Evolutionary conservation across 2,797 vertebrate genomes (phyloP), one percentile per base, ranked within the genome.

Genomic region (Artibeus lituratus): DNA sequence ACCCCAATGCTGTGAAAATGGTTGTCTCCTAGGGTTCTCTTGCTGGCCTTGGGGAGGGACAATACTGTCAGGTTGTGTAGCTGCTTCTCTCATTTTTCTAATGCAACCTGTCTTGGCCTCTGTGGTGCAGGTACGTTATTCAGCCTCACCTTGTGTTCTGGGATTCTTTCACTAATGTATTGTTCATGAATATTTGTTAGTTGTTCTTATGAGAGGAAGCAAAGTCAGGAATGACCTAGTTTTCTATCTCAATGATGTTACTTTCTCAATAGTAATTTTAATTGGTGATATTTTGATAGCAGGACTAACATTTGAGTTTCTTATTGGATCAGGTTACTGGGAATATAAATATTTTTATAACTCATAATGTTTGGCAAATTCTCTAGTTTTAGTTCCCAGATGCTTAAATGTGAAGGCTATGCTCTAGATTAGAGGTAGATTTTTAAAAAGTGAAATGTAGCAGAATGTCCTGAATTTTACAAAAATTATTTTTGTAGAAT

Each of bases 241-340:
- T 39, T 80, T n/a, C 35, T 22, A 29, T 57, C 35, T 57, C 37
- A 12, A 37, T 39, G 53, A 57, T 57, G 15, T 80, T 24, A 57
- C 14, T 39, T 53, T 15, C 76, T 9, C 29, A 65, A 32, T 76
- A 29, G 37, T 29, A 76, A 24, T 42, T 69, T 92, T 85, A 73
- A 35, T 26, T 59, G 57, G 10, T 67, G 44, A 74, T 76, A 16
- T 77, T 93, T 84, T 93, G 44, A 42, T 69, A 72, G 37, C 65
- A 84, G 57, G 29, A 84, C 55, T 82, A 92, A 87, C 22, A 87
- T 72, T 87, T 87, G 70, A 93, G n/a, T 70, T 73, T 72, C 49
- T 22, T n/a, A 62, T 67, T 53, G 47, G 51, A 70, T 6, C 11
- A 29, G 90, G 42, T 77, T 73, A 73, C 37, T 87, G 18, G 67